Percentiles rank a stretch among this genome's conserved stretches.
Evolutionary conservation across 2,797 vertebrate species (phyloP).

Genomic region (Vipera ursinii): DNA sequence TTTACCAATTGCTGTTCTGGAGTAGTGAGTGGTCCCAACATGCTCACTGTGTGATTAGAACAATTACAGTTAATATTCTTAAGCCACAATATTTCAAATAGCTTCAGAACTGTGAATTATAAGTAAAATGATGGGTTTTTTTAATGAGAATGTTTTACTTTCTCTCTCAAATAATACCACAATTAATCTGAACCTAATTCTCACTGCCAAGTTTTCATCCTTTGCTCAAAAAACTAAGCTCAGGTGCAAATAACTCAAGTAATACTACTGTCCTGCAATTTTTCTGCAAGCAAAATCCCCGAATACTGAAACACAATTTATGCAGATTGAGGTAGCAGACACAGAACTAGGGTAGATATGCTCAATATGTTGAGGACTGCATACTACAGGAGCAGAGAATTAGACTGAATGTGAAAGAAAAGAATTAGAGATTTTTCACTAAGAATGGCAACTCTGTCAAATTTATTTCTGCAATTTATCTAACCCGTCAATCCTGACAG

Average conservation of each 20-base stretch:
- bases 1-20: conserved; percentile 92
- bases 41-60: conserved; percentile 78
- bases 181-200: not conserved
- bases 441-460: not conserved
- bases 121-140: not conserved
- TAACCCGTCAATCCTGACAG: not conserved
- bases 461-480: not conserved
- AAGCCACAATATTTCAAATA: not conserved
- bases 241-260: not conserved
- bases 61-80: not conserved
- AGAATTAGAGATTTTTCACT: not conserved
- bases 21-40: conserved; percentile 92
- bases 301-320: not conserved
- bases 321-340: not conserved
- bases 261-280: not conserved
- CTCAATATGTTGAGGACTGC: not conserved
- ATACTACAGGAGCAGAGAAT: not conserved
- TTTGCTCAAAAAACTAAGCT: not conserved
- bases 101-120: not conserved
- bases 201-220: not conserved
- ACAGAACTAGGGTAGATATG: not conserved
- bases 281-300: not conserved
- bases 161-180: not conserved
- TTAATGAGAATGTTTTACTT: not conserved
- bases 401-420: not conserved